Evolutionary conservation across 2,888 invertebrate species (phyloP).

Genomic region (Orgyia antiqua): DNA sequence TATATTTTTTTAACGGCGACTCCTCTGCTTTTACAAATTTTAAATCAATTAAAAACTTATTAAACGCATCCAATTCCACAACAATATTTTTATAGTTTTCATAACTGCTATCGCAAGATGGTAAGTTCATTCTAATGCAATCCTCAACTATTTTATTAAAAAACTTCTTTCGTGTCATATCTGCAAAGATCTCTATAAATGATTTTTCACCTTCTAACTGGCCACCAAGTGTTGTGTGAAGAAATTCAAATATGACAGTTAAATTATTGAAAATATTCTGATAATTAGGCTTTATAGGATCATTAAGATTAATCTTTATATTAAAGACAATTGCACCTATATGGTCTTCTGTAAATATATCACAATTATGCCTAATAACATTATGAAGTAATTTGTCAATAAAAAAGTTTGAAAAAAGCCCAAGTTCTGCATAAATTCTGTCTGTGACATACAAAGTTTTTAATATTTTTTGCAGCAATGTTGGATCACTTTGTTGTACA

Average conservation of each 20-base stretch:
- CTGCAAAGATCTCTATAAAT: constrained; percentile 62
- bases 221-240: constrained; percentile 60
- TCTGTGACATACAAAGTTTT: constrained; percentile 57
- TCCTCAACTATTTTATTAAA: constrained; percentile 66
- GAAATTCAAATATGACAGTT: constrained; percentile 66
- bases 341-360: constrained; percentile 63
- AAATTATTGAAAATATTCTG: constrained; percentile 66
- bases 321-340: constrained; percentile 63
- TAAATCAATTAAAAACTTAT: constrained; percentile 65
- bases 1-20: constrained; percentile 63
- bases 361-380: constrained; percentile 62
- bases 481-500: constrained; percentile 61
- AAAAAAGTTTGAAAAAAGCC: constrained; percentile 65
- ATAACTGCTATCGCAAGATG: constrained; percentile 60
- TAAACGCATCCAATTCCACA: constrained; percentile 61
- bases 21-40: constrained; percentile 55
- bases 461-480: constrained; percentile 55
- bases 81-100: constrained; percentile 60
- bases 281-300: constrained; percentile 51
- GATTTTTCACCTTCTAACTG: constrained; percentile 55
- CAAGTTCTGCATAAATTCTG: constrained; percentile 60
- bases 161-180: constrained; percentile 55
- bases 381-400: constrained; percentile 56
- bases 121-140: constrained; percentile 60
- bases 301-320: constrained; percentile 56